Evolutionary conservation across 2,797 vertebrate species (phyloP), one percentile per base, ranked within the genome.

Genomic region (Syncerus caffer): DNA sequence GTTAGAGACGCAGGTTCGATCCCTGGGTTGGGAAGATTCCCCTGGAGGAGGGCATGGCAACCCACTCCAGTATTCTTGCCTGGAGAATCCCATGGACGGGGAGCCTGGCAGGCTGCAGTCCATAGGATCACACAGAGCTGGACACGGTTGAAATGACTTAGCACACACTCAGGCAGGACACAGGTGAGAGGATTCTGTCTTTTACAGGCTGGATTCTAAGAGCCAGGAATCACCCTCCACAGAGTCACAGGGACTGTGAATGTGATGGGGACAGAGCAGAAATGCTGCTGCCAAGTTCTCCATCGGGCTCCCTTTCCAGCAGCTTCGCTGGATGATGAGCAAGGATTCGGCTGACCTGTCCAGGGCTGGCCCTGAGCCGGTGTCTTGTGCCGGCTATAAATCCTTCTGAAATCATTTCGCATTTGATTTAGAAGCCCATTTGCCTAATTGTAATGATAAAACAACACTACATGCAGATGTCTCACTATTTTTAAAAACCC

Each of bases 401-500:
- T 97, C 94, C 89, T 97, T 74, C 87, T 78, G 97, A 95, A 97
- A 98, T 95, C 98, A 98, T 97, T 98, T 98, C 96, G 96, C 97
- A 93, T 98, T 98, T 98, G 93, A 97, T 98, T 96, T 97, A 97
- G 98, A 98, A 97, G 57, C 92, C 98, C 97, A 97, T 98, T 98
- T 98, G 96, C 97, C 84, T 98, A 98, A 98, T 98, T 98, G 97
- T 97, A 98, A 97, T 93, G 98, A 98, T 98, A 96, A 98, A 98
- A 95, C 89, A 97, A 85, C 95, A 98, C 96, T 95, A 91, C 79
- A 97, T 93, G 97, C 97, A 98, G 98, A 98, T 98, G 97, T 92
- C 83, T 98, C 94, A 91, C 96, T 97, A 97, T 97, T 98, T 98
- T 97, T 60, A 90, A 97, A 93, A 98, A 96, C 89, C 88, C 88